Evolutionary conservation across 2,888 invertebrate species (phyloP).

Genomic region (Polydrusus pterygomalis): DNA sequence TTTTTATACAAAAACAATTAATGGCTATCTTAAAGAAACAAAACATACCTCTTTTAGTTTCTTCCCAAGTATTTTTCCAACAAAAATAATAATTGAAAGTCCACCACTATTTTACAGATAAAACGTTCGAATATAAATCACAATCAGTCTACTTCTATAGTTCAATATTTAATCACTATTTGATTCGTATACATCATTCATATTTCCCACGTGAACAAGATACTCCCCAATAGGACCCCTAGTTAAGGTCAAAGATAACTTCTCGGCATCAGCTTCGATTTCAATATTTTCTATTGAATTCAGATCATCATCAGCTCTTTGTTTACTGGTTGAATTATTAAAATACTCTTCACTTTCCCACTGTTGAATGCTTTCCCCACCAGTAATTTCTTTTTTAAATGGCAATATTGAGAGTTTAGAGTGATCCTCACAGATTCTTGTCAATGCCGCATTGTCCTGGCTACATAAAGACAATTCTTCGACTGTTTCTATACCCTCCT

Average conservation of each 20-base stretch:
- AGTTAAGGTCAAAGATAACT: not conserved
- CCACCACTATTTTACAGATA: no score
- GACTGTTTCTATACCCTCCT: no score
- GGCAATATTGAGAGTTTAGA: no score
- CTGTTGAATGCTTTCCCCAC: no score
- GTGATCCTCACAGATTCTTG: no score
- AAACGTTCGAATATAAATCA: not conserved
- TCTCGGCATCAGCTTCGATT: not conserved
- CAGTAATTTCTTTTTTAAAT: not conserved
- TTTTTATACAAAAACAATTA: no score
- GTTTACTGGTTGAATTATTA: not conserved
- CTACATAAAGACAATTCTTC: no score
- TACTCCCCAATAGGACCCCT: constrained; percentile 6
- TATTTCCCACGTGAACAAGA: not conserved
- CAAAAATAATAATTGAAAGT: no score
- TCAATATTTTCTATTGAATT: not conserved
- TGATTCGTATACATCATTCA: not conserved
- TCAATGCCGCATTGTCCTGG: no score
- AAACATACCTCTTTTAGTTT: not conserved
- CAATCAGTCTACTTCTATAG: not conserved
- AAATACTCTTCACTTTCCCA: not conserved
- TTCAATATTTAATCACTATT: not conserved
- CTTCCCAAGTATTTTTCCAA: no score
- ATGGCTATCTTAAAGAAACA: not conserved
- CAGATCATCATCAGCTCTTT: not conserved